Evolutionary conservation across 2,888 invertebrate genomes (phyloP).

Genomic region (Drosophila peninsularis): DNA sequence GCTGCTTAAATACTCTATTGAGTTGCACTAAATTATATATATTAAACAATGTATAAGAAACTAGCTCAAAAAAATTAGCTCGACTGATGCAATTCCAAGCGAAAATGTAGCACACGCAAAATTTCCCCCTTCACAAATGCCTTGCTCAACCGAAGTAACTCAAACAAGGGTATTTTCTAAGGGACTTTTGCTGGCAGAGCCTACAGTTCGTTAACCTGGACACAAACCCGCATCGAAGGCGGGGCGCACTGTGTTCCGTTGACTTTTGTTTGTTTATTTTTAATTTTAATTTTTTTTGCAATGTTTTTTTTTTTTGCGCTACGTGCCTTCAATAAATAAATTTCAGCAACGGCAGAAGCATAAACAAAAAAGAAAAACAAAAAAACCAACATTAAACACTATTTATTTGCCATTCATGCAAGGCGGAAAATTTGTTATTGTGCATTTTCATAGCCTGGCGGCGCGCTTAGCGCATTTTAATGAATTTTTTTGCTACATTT

Average conservation of each 20-base stretch:
- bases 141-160: neutral
- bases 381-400: conserved; percentile 43
- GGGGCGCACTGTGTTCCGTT: conserved; percentile 42
- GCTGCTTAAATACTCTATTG: conserved; percentile 23
- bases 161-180: conserved; percentile 34
- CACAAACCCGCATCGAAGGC: conserved; percentile 39
- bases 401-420: conserved; percentile 54
- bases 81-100: neutral
- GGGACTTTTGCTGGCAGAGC: conserved; percentile 49
- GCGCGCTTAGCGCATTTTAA: conserved; percentile 67
- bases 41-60: neutral
- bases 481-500: conserved; percentile 45
- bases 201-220: conserved; percentile 61
- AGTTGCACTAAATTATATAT: neutral
- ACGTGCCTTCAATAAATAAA: conserved; percentile 73
- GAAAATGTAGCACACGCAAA: neutral
- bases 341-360: conserved; percentile 43
- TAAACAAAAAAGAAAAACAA: conserved; percentile 28
- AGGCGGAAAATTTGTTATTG: conserved; percentile 66
- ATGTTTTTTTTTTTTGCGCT: conserved; percentile 31
- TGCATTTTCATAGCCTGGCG: conserved; percentile 51
- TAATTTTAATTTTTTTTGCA: conserved; percentile 40
- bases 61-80: neutral
- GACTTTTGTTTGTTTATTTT: conserved; percentile 48
- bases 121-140: neutral